Base-by-base conservation (phyloP, 1,140 invertebrate genomes). In the Drosophila kikkawai region DNA sequence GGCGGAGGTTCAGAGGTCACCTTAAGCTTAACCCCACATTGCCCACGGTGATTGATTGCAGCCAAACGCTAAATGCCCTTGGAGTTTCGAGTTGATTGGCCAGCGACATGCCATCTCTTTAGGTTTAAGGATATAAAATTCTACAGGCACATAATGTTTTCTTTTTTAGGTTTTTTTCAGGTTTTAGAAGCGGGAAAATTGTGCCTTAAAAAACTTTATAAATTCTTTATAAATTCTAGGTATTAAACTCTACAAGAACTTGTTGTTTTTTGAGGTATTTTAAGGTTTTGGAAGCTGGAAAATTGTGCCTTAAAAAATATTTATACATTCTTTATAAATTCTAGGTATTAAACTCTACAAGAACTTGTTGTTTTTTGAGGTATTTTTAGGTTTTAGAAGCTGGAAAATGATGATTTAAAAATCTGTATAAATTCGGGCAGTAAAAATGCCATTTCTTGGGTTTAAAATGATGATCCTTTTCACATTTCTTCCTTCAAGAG, bases 1-100 rank as follows among this genome's bases (percentile, higher is more conserved):
- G 63, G 42, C 22, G 39, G 67, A 60, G 69, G 70, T 73, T 60
- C 55, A 55, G 32, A 55, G 61, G 60, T 69, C 47, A 32, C 36
- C 29, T 9, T 12, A 8, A 8, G 63, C 37, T 66, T 61, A 36
- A 36, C 26, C 59, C 36, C 65, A 64, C 17, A 36, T 22, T 12
- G 59, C 47, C 65, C 47, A 19, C n/a, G 60, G 39, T 70, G 63
- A 70, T 70, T 67, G 67, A 70, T 67, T 45, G 61, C 63, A 50
- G 19, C 29, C 29, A 34, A 51, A 51, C 11, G 50, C 50, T 19
- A 55, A 55, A 34, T 17, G 41, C 6, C 66, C 47, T 36, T n/a
- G 19, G 29, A 53, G 61, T 70, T 53, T 67, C 47, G 37, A 70
- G 67, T 67, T 70, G 67, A 70, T 70, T 53, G 63, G 63, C 32